Evolutionary conservation across 2,113 vertebrate genomes (phyloP), one percentile per base, ranked within the genome.

Genomic region (Phalacrocorax aristotelis): DNA sequence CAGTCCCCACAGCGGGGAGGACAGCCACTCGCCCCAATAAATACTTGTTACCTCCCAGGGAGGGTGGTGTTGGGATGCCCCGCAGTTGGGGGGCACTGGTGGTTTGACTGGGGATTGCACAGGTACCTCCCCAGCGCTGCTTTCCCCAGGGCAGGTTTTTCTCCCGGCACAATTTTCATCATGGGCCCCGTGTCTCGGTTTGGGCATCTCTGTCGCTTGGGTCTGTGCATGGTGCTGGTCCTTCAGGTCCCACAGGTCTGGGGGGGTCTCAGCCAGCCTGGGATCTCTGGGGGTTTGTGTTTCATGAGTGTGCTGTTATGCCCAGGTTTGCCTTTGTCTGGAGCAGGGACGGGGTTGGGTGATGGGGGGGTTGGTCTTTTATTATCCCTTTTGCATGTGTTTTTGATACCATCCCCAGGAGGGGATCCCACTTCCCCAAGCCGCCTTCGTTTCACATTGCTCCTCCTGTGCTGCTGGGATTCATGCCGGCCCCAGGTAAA

Each of bases 301-400:
- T 95, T 88, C 95, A 46, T 9, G 7, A 86, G 78, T 83, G 94
- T 9, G 8, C 65, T 88, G 61, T 83, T 75, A 8, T 90, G 57
- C 38, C 76, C 76, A 79, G 91, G 84, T 96, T 88, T 92, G 93
- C 81, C 95, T 97, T 95, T 97, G 95, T 93, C 91, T 93, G 90
- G 88, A 93, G 66, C 54, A 70, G 77, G 54, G 60, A 77, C 15
- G 8, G 22, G 46, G 30, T 61, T 22, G 34, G 57, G 69, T 78
- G 16, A 44, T 25, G 2, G 21, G 12, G 5, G 3, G 13, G 23
- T 48, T 14, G 8, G 44, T 75, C 82, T 90, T 91, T 94, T 91
- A 83, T 96, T 95, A 89, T 84, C 36, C 68, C 66, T 81, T 94
- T 83, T 55, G 60, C 61, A 4, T 89, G 65, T 64, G 80, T 38